These are phyloP conservation scores for Amphipoea oculea DNA, from an alignment of 2,888 invertebrate species.

Conservation along the genomic window DNA sequence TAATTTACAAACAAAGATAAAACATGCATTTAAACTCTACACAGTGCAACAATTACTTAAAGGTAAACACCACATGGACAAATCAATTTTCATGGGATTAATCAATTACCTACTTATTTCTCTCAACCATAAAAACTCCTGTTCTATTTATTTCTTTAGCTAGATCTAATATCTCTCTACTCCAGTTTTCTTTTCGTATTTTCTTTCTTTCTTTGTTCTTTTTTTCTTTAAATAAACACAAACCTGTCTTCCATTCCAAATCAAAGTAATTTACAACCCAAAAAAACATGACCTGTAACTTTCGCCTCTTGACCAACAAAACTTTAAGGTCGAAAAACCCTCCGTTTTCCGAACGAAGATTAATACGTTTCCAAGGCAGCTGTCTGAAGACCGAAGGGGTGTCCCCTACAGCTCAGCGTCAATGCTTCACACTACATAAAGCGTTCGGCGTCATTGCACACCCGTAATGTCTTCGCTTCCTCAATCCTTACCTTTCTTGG, in stretches of 20 bases:
- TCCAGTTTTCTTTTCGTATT: not conserved
- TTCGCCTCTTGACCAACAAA: conserved; percentile 55
- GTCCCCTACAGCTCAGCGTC: conserved; percentile 73
- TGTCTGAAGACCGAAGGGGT: conserved; percentile 74
- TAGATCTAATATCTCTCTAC: not conserved
- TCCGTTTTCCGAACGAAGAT: conserved; percentile 55
- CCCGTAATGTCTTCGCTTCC: conserved; percentile 73
- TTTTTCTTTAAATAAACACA: not conserved
- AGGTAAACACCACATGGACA: too few relatives aligned
- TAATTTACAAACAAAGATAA: too few relatives aligned
- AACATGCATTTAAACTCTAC: too few relatives aligned
- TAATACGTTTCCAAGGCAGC: conserved; percentile 70
- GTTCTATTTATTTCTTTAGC: not conserved
- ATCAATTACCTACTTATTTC: not conserved
- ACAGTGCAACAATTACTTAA: too few relatives aligned
- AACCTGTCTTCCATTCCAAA: conserved; percentile 16
- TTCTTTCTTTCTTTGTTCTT: too few relatives aligned
- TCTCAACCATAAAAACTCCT: not conserved
- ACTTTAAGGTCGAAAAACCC: conserved; percentile 64
- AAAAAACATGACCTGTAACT: conserved; percentile 60
- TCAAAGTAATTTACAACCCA: conserved; percentile 29
- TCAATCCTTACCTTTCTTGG: conserved; percentile 66
- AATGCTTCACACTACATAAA: conserved; percentile 88
- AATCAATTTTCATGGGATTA: not conserved
- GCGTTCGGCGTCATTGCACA: conserved; percentile 83